Percentiles rank a stretch among this genome's conserved stretches.
These are phyloP conservation scores for Cynoglossus semilaevis DNA, from an alignment of 2,113 vertebrate species.

Conservation along the genomic window DNA sequence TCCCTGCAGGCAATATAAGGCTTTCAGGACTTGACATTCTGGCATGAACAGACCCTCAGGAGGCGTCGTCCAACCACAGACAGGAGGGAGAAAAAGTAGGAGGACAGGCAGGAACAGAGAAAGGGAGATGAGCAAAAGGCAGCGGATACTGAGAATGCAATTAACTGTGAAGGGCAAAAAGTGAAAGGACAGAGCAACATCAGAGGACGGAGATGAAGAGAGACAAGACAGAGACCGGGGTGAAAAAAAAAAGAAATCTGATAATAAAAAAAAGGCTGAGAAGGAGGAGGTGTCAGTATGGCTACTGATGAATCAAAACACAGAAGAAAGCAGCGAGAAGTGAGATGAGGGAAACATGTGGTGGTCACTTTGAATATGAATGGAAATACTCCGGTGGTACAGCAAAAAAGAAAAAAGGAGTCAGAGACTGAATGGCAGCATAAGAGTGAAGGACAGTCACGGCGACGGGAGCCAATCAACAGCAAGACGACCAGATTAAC, in stretches of 20 bases:
- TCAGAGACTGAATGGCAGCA: no score
- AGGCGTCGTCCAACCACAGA: constrained; percentile 19
- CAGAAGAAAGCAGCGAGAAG: neutral
- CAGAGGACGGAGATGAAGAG: constrained; percentile 27
- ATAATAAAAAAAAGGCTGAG: neutral
- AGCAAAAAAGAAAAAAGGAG: constrained; percentile 1
- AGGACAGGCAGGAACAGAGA: neutral
- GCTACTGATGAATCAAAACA: constrained; percentile 7
- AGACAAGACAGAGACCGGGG: constrained; percentile 3
- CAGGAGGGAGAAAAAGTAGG: constrained; percentile 1
- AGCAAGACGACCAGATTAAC: no score
- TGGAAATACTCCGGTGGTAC: neutral
- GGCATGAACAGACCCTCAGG: neutral
- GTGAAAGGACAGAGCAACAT: constrained; percentile 18
- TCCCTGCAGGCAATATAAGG: constrained; percentile 9
- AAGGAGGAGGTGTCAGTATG: constrained; percentile 2
- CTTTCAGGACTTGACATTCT: constrained; percentile 13
- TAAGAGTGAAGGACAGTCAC: neutral
- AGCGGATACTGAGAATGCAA: constrained; percentile 27
- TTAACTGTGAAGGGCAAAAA: constrained; percentile 38
- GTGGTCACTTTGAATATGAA: constrained; percentile 6
- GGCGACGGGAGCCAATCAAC: no score
- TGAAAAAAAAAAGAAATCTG: constrained; percentile 17
- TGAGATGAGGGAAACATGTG: neutral
- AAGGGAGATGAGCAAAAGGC: constrained; percentile 7